Base-by-base conservation (phyloP, 92 coral and sea anemone genomes). In the Pocillopora grandis region DNA sequence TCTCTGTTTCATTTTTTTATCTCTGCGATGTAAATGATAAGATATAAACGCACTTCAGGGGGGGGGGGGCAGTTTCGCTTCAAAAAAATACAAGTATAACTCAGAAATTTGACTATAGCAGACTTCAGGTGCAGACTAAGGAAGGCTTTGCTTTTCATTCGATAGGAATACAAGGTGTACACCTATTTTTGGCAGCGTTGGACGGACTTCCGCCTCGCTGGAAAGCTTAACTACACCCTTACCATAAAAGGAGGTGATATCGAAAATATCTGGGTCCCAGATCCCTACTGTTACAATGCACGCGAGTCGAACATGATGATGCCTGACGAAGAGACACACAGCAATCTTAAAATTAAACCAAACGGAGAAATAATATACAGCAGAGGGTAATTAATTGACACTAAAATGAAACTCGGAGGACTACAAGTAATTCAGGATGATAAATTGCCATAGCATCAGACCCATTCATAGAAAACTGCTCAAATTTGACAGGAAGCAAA, bases 241-340 rank as follows among this genome's bases (percentile, higher is more conserved):
- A 81, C 65, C 59, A 14, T 94, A 55, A 85, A 78, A 52, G 95
- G 95, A 2, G 86, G 77, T 7, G 98, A 89, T 70, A 90, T 94
- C 67, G 89, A 69, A 23, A 67, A 66, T n/a, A 55, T 94, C 0
- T 94, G 98, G 98, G 83, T 71, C 17, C 98, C 98, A 20, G 98
- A 89, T 70, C 89, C 93, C 11, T 94, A 78, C 76, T 94, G 98
- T 60, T 85, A 87, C 19, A 91, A 91, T 48, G 92, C 98, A 9
- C 88, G 95, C 33, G 93, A 91, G 64, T 80, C 95, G 10, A 90
- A 84, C 35, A 87, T 94, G 52, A 94, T 80, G 84, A 81, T 84
- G 57, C 75, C 95, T 0, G 94, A 94, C 58, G 89, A 68, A 0
- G 95, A 89, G 37, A 67, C 87, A 19, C 87, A 94, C 76, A 89